phyloP scores from a whole-genome alignment of 2,888 invertebrate species.

The Dryadula phaetusa region DNA sequence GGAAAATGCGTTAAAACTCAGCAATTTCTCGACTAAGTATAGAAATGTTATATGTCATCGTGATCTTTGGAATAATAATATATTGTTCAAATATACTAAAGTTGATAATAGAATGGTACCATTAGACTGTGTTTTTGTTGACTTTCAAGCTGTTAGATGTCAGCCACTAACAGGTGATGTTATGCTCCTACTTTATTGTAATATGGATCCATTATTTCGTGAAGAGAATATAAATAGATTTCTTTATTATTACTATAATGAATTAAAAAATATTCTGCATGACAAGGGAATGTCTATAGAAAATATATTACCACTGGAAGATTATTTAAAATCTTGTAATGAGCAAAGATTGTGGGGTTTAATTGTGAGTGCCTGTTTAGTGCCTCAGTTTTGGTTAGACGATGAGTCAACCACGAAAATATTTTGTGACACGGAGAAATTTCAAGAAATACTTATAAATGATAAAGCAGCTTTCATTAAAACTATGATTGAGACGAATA shows the following conservation, averaged over 20 bases:
- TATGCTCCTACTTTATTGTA: constrained; percentile 82
- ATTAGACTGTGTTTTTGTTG: constrained; percentile 86
- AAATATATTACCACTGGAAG: constrained; percentile 65
- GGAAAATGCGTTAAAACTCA: constrained; percentile 58
- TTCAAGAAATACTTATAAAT: constrained; percentile 80
- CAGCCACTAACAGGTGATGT: constrained; percentile 88
- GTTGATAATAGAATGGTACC: constrained; percentile 60
- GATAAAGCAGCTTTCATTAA: constrained; percentile 82
- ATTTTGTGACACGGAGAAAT: constrained; percentile 77
- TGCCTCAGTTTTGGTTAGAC: constrained; percentile 81
- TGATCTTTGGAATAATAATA: constrained; percentile 87
- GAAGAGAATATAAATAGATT: constrained; percentile 76
- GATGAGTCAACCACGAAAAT: constrained; percentile 73
- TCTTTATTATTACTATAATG: constrained; percentile 83
- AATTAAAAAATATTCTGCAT: constrained; percentile 70
- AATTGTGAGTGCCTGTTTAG: constrained; percentile 81
- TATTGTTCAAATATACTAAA: constrained; percentile 79
- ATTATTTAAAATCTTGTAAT: constrained; percentile 73
- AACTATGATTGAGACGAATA: constrained; percentile 80
- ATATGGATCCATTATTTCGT: constrained; percentile 76
- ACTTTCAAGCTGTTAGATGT: constrained; percentile 88
- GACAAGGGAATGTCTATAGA: constrained; percentile 66
- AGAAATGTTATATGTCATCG: constrained; percentile 84
- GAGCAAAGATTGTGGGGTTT: constrained; percentile 82
- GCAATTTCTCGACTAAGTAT: constrained; percentile 61